These are phyloP conservation scores for Rhinatrema bivittatum DNA, from an alignment of 2,797 vertebrate genomes.

Conservation along the genomic window DNA sequence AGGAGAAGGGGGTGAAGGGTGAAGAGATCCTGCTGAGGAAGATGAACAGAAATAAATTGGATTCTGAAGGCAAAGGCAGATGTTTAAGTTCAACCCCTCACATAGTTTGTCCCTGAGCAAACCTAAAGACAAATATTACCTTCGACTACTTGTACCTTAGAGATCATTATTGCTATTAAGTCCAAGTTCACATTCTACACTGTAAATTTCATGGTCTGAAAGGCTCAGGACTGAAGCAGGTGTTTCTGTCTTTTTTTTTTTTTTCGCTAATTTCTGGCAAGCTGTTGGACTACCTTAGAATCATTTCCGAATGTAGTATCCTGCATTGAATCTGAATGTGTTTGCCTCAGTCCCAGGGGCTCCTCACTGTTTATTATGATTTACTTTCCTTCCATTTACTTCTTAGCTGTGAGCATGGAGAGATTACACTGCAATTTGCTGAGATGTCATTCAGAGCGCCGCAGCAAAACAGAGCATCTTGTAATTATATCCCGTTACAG, in stretches of 20 bases:
- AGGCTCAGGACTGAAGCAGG: background rate
- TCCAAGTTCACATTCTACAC: background rate
- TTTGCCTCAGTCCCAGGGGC: background rate
- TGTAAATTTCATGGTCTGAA: background rate
- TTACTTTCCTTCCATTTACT: background rate
- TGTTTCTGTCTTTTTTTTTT: constrained; percentile 3
- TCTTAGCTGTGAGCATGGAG: background rate
- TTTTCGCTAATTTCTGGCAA: background rate
- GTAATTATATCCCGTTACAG: constrained; percentile 3
- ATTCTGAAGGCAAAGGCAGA: no score
- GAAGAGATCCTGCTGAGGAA: no score
- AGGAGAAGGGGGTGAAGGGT: no score
- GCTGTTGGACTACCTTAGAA: background rate
- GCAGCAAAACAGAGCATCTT: background rate
- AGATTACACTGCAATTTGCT: constrained; percentile 1
- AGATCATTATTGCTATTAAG: constrained; percentile 6
- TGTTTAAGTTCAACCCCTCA: background rate
- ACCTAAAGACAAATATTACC: background rate
- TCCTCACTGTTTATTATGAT: background rate
- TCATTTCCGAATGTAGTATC: background rate
- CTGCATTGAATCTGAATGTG: constrained; percentile 1
- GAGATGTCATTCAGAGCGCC: background rate
- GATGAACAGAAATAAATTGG: no score
- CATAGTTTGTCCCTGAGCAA: background rate
- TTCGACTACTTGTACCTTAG: background rate